These are phyloP conservation scores for Bufotes viridis DNA, from an alignment of 2,797 vertebrate genomes.

Conservation along the genomic window DNA sequence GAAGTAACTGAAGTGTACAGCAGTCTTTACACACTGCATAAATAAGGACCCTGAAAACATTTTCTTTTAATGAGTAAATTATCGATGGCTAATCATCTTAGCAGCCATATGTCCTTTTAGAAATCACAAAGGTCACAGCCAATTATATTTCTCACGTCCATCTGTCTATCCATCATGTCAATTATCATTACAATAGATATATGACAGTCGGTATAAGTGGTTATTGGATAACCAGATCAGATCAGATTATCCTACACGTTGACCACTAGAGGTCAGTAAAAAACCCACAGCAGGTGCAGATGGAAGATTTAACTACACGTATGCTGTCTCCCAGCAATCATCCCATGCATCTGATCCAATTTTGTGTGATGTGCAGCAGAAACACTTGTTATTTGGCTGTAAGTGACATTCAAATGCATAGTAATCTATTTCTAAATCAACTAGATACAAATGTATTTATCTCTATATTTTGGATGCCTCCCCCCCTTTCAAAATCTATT, in stretches of 20 bases:
- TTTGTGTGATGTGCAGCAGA: background rate
- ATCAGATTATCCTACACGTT: background rate
- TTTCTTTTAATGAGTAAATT: background rate
- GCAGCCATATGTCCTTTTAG: background rate
- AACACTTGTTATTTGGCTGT: background rate
- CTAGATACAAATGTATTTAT: background rate
- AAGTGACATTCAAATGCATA: background rate
- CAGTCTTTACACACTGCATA: no score
- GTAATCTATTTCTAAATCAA: no score
- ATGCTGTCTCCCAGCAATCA: background rate
- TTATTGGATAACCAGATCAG: slow-evolving; percentile 28
- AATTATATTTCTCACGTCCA: background rate
- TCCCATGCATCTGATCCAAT: background rate
- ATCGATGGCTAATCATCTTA: background rate
- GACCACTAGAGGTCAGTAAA: slow-evolving; percentile 4
- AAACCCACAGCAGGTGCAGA: background rate
- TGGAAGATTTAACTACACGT: background rate
- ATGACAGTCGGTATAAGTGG: background rate
- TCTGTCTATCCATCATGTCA: background rate
- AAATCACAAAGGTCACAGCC: background rate
- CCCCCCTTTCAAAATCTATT: background rate
- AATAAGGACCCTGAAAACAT: no score
- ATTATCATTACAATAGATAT: background rate
- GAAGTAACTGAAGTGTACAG: no score
- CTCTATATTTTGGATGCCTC: background rate